These are phyloP conservation scores for Phrynocephalus forsythii DNA, from an alignment of 2,797 vertebrate genomes.

Conservation along the genomic window DNA sequence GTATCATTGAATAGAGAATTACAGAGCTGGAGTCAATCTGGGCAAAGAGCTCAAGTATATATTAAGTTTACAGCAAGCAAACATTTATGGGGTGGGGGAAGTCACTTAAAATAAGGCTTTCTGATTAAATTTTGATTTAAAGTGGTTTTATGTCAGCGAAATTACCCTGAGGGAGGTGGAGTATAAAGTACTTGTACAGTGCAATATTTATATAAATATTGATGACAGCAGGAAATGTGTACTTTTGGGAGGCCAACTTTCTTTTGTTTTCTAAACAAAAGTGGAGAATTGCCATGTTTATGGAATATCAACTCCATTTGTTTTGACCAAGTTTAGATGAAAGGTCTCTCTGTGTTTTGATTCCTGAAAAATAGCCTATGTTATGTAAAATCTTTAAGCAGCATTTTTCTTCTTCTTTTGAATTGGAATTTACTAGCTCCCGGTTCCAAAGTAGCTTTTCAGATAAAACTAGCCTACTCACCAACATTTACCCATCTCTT, in stretches of 20 bases:
- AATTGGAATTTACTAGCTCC: background rate
- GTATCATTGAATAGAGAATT: too few relatives aligned
- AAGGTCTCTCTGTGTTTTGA: slow-evolving; percentile 16
- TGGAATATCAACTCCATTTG: background rate
- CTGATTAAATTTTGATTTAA: too few relatives aligned
- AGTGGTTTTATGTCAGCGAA: too few relatives aligned
- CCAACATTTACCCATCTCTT: too few relatives aligned
- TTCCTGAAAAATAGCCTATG: slow-evolving; percentile 1
- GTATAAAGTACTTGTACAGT: background rate
- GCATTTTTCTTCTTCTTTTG: background rate
- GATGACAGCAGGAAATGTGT: background rate
- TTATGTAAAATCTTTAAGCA: background rate
- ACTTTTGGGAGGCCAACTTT: background rate
- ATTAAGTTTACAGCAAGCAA: too few relatives aligned
- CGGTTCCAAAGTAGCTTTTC: background rate
- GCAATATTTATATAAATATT: background rate
- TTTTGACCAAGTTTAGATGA: slow-evolving; percentile 10
- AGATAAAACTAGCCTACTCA: background rate
- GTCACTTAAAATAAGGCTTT: too few relatives aligned
- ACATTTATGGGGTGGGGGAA: too few relatives aligned
- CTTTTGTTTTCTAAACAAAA: slow-evolving; percentile 11
- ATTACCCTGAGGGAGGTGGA: too few relatives aligned
- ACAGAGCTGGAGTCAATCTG: too few relatives aligned
- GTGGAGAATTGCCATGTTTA: slow-evolving; percentile 12
- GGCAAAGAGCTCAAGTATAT: too few relatives aligned